A percentile compares a stretch with the other conserved stretches of the same genome.
Evolutionary conservation across 2,113 vertebrate species (phyloP).

Genomic region (Gopherus evgoodei): DNA sequence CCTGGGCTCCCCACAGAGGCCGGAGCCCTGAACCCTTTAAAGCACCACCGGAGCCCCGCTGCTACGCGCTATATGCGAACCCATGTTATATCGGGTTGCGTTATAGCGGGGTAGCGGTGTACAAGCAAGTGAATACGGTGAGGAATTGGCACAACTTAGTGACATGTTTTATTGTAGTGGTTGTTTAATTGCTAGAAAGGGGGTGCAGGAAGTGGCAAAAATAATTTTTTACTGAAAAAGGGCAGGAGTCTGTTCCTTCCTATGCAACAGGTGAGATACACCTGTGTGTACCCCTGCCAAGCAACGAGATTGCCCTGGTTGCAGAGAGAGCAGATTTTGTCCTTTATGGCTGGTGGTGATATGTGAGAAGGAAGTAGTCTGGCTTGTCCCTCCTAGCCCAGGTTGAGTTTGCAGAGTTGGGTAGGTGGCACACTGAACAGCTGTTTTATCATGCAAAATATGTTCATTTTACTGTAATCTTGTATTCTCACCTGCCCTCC

Average conservation of each 20-base stretch:
- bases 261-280: not conserved
- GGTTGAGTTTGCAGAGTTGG: not conserved
- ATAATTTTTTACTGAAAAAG: not conserved
- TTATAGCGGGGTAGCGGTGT: too few species aligned
- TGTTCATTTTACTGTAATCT: not conserved
- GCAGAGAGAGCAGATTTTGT: not conserved
- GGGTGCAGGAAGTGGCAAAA: not conserved
- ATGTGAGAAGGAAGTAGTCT: not conserved
- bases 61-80: too few species aligned
- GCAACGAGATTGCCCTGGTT: not conserved
- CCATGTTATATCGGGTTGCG: too few species aligned
- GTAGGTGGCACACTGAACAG: not conserved
- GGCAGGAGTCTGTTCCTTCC: rapidly evolving
- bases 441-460: rapidly evolving
- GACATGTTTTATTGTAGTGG: not conserved
- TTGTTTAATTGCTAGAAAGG: not conserved
- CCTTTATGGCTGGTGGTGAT: not conserved
- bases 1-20: too few species aligned
- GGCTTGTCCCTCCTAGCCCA: not conserved
- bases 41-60: too few species aligned
- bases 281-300: rapidly evolving
- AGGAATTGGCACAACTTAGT: not conserved
- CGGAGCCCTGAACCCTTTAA: too few species aligned
- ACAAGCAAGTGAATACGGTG: not conserved
- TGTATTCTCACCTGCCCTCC: not conserved